Evolutionary conservation across 2,113 vertebrate species (phyloP).

Genomic region (Nibea coibor): DNA sequence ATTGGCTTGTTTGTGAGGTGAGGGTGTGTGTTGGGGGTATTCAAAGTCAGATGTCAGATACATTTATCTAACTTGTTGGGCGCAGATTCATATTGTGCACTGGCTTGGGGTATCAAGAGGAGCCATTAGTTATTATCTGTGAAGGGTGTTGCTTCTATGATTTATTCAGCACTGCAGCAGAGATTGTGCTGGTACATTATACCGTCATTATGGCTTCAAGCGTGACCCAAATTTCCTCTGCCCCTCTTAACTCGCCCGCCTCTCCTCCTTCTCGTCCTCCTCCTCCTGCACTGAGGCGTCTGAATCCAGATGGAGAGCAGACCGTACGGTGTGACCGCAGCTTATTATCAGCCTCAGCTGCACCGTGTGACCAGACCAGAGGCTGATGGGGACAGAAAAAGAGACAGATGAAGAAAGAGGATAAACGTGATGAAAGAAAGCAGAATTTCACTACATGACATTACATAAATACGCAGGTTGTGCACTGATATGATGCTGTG

Average conservation of each 20-base stretch:
- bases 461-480: neutral
- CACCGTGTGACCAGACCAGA: neutral
- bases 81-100: slow-evolving; percentile 40
- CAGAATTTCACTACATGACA: neutral
- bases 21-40: slow-evolving; percentile 22
- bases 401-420: neutral
- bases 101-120: slow-evolving; percentile 48
- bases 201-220: slow-evolving; percentile 64
- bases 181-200: slow-evolving; percentile 65
- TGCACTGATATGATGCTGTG: neutral
- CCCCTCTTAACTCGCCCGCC: slow-evolving; percentile 15
- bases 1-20: slow-evolving; percentile 38
- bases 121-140: slow-evolving; percentile 70
- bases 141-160: slow-evolving; percentile 71
- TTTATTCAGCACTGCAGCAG: slow-evolving; percentile 60
- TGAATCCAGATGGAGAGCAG: slow-evolving; percentile 43
- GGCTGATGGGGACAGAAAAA: neutral
- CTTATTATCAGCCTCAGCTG: slow-evolving; percentile 37
- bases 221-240: slow-evolving; percentile 70
- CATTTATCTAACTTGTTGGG: slow-evolving; percentile 65
- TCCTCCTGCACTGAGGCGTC: slow-evolving; percentile 6
- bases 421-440: neutral
- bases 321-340: slow-evolving; percentile 15
- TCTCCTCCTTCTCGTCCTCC: slow-evolving; percentile 17
- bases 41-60: slow-evolving; percentile 57